Conservation (phyloP, 2,888 invertebrate species). For the Tineola bisselliella region DNA sequence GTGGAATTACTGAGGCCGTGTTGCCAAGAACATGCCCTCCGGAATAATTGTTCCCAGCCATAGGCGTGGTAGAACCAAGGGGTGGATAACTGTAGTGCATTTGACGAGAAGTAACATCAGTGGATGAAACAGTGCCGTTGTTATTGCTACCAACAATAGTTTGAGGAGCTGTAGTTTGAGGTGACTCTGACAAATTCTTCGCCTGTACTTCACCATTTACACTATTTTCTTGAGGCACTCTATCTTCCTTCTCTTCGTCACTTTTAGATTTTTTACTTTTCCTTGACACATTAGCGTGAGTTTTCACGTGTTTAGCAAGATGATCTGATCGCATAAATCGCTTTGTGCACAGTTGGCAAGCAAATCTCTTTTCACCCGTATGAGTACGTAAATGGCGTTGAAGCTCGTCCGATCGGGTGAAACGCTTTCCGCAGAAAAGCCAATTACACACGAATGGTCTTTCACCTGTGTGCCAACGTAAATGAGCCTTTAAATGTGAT, state of each 20-base stretch:
- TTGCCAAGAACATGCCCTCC: conserved; percentile 34
- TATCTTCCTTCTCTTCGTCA: conserved; percentile 50
- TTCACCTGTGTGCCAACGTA: conserved; percentile 94
- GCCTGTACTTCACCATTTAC: background rate
- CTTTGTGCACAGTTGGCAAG: conserved; percentile 87
- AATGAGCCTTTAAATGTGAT: conserved; percentile 91
- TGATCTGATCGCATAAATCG: conserved; percentile 94
- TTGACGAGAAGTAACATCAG: conserved; percentile 17
- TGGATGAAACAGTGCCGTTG: conserved; percentile 19
- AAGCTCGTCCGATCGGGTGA: conserved; percentile 91
- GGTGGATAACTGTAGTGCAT: conserved; percentile 43
- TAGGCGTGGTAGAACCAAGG: conserved; percentile 36
- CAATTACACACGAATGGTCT: conserved; percentile 90
- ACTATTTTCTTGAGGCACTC: background rate
- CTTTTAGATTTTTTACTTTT: conserved; percentile 54
- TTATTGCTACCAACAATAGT: conserved; percentile 21
- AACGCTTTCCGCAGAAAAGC: conserved; percentile 89
- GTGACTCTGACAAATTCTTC: conserved; percentile 1
- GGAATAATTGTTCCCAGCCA: conserved; percentile 31
- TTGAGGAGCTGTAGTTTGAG: conserved; percentile 5
- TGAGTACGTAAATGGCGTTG: conserved; percentile 90
- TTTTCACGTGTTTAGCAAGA: conserved; percentile 91
- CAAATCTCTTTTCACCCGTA: conserved; percentile 89
- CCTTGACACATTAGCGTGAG: conserved; percentile 75
- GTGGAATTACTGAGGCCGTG: conserved; percentile 29